Evolutionary conservation across 92 coral and sea anemone species (phyloP), one percentile per base, ranked within the genome.

Genomic region (Chrysogorgia sp.): DNA sequence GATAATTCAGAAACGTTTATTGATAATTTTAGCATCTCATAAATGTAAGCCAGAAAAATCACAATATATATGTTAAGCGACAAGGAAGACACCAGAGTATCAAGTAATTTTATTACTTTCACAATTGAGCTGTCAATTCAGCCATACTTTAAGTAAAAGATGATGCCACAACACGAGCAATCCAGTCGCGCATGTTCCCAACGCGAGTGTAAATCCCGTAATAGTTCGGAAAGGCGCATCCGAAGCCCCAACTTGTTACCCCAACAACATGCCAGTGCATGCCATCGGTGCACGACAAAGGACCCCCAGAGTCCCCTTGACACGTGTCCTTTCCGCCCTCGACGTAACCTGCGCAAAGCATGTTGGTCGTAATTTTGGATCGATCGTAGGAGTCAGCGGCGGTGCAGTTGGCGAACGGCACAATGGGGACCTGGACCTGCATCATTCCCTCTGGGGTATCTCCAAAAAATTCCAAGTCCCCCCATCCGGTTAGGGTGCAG

Each of bases 401-500:
- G 56, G 96, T 90, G 71, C 97, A 93, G 25, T 76, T 85, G 26
- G 69, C 59, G 30, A 82, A 78, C 13, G 92, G 75, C 8, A 91
- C 88, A 32, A 93, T 72, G 0, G 92, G 92, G 17, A 93, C 98
- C 86, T 85, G 50, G 31, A 96, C 98, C 50, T 91, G 88, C 77
- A 90, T 93, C 50, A 93, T 85, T 24, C 30, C 77, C 0, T 86
- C 89, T 0, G 97, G 90, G 8, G 81, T 55, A 7, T 37, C 33
- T 5, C 97, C 97, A 4, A 88, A 90, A 0, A 97, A 80, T 32
- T 75, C 14, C n/a, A 91, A 30, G 19, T 83, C 70, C 22, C 98
- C 98, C 98, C 98, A 93, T 33, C 97, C 94, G 15, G 97, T 81
- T 34, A 93, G 83, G 77, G 84, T 87, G 23, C 97, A 91, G 5